Percentiles rank a stretch among this genome's conserved stretches.
phyloP scores from a whole-genome alignment of 2,888 invertebrate genomes.

The Drosophila greeni region DNA sequence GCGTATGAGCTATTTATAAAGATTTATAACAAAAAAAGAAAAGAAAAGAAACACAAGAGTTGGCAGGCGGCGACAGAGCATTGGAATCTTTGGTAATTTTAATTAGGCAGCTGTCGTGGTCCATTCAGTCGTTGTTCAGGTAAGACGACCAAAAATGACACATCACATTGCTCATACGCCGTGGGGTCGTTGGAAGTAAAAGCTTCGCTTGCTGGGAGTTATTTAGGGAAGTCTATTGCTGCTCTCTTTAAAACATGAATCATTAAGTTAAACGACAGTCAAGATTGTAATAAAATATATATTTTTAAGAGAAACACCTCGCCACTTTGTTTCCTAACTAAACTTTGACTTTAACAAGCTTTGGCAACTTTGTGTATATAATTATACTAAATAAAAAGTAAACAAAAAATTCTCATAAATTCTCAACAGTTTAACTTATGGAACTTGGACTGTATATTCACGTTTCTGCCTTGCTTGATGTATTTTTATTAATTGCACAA shows the following conservation, averaged over 20 bases:
- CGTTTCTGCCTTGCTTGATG: not conserved
- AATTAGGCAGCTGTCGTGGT: conserved; percentile 61
- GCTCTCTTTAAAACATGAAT: not conserved
- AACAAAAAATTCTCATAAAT: not conserved
- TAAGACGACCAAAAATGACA: conserved; percentile 32
- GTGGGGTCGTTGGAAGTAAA: conserved; percentile 8
- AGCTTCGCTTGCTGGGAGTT: not conserved
- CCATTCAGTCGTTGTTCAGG: conserved; percentile 22
- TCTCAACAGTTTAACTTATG: not conserved
- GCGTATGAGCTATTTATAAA: conserved; percentile 61
- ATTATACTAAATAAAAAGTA: not conserved
- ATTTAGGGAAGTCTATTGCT: not conserved
- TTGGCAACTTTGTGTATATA: not conserved
- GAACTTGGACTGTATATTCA: not conserved
- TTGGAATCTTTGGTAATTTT: conserved; percentile 45
- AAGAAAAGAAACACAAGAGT: conserved; percentile 11
- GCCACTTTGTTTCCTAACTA: not conserved
- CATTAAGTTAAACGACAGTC: not conserved
- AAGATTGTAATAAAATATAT: not conserved
- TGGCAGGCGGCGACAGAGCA: conserved; percentile 38
- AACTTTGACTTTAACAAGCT: not conserved
- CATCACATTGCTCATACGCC: conserved; percentile 38
- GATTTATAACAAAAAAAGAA: conserved; percentile 24
- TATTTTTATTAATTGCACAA: conserved; percentile 16
- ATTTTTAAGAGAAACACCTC: not conserved